Conservation (phyloP, 1,140 invertebrate species). For the Limonius californicus region DNA sequence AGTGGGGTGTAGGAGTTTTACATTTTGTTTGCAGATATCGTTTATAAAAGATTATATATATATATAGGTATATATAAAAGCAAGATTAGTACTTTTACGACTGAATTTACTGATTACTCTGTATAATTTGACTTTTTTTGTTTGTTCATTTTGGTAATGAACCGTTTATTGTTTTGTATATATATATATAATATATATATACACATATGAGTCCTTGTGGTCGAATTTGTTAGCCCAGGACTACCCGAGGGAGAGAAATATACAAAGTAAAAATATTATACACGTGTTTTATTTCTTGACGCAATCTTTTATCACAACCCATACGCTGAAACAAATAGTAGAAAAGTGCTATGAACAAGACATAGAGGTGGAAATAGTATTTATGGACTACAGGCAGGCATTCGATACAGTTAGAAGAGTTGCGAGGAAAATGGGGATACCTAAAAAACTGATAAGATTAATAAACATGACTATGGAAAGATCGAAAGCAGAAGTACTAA, state of each 20-base stretch:
- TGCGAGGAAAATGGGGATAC: too few relatives aligned
- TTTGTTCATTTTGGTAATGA: not conserved
- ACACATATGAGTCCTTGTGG: slow-evolving; percentile 40
- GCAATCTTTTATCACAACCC: too few relatives aligned
- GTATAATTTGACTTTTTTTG: not conserved
- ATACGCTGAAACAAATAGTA: too few relatives aligned
- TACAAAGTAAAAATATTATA: slow-evolving; percentile 28
- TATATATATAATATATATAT: slow-evolving; percentile 24
- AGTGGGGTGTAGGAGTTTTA: slow-evolving; percentile 22
- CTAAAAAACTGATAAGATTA: too few relatives aligned
- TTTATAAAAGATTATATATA: not conserved
- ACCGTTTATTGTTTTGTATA: slow-evolving; percentile 28
- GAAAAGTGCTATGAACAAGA: too few relatives aligned
- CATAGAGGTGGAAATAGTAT: too few relatives aligned
- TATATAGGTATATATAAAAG: not conserved
- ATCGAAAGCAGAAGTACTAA: too few relatives aligned
- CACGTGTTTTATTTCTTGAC: too few relatives aligned
- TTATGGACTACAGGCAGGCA: too few relatives aligned
- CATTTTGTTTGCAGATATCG: slow-evolving; percentile 5
- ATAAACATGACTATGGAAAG: too few relatives aligned
- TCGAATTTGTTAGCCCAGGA: slow-evolving; percentile 46
- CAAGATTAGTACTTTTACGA: not conserved
- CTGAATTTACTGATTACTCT: not conserved
- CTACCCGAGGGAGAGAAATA: slow-evolving; percentile 46
- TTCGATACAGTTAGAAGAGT: too few relatives aligned